A percentile compares a stretch with the other conserved stretches of the same genome.
phyloP scores from a whole-genome alignment of 2,113 vertebrate species.

The Alethe castanea region DNA sequence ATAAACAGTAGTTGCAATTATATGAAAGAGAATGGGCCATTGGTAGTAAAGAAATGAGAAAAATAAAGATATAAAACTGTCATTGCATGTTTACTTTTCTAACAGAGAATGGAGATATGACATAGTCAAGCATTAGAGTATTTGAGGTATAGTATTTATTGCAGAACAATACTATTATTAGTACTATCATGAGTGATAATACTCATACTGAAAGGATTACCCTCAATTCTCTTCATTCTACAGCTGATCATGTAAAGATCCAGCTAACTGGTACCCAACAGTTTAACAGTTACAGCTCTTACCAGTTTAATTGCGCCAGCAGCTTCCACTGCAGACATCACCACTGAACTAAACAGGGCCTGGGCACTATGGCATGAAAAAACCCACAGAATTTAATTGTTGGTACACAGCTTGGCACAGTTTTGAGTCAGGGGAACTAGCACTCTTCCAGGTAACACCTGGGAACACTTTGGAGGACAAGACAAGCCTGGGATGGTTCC shows the following conservation, averaged over 20 bases:
- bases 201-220: background rate
- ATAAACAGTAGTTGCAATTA: background rate
- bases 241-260: background rate
- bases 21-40: background rate
- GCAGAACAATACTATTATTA: background rate
- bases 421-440: background rate
- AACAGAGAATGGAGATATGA: background rate
- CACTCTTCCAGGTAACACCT: conserved; percentile 10
- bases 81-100: background rate
- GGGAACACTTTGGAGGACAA: background rate
- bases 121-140: background rate
- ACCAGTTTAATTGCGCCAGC: background rate
- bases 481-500: background rate
- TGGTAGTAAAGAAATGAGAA: background rate
- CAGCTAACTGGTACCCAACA: background rate
- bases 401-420: background rate
- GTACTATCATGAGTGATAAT: background rate
- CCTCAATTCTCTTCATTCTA: background rate
- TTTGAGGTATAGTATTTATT: background rate
- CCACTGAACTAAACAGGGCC: background rate
- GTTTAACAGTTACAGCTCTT: background rate
- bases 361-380: background rate
- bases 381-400: background rate
- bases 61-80: background rate
- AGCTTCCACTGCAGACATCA: background rate